Evolutionary conservation across 2,888 invertebrate genomes (phyloP).

Genomic region (Lymantria monacha): DNA sequence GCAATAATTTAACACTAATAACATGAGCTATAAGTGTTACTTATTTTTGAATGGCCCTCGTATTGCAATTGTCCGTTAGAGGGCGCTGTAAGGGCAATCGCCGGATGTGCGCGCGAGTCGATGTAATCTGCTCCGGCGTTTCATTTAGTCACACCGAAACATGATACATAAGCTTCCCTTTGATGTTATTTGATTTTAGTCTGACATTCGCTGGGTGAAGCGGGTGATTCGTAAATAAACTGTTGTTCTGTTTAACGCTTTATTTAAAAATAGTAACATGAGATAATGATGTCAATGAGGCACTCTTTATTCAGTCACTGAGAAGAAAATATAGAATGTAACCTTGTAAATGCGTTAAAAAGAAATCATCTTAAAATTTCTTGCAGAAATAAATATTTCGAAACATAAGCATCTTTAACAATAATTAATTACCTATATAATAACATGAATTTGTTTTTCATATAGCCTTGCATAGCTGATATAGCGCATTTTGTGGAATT

Average conservation of each 20-base stretch:
- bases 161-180: slow-evolving; percentile 57
- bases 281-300: slow-evolving; percentile 9
- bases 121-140: slow-evolving; percentile 51
- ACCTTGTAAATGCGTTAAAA: too few relatives aligned
- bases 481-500: too few relatives aligned
- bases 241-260: slow-evolving; percentile 35
- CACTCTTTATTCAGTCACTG: slow-evolving; percentile 1
- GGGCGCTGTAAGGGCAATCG: slow-evolving; percentile 38
- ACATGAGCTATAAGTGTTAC: slow-evolving; percentile 3
- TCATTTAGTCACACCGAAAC: slow-evolving; percentile 51
- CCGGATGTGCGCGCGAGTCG: slow-evolving; percentile 53
- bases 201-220: slow-evolving; percentile 47
- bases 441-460: too few relatives aligned
- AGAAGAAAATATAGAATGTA: neutral
- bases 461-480: too few relatives aligned
- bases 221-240: slow-evolving; percentile 35
- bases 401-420: too few relatives aligned
- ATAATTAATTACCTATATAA: too few relatives aligned
- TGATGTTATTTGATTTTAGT: slow-evolving; percentile 57
- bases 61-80: slow-evolving; percentile 19
- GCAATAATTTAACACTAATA: too few relatives aligned
- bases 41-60: slow-evolving; percentile 16
- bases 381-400: too few relatives aligned
- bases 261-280: slow-evolving; percentile 15
- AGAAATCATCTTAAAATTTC: too few relatives aligned